Percentiles rank a stretch among this genome's conserved stretches.
phyloP scores from a whole-genome alignment of 2,888 invertebrate genomes.

The Formica aserva region DNA sequence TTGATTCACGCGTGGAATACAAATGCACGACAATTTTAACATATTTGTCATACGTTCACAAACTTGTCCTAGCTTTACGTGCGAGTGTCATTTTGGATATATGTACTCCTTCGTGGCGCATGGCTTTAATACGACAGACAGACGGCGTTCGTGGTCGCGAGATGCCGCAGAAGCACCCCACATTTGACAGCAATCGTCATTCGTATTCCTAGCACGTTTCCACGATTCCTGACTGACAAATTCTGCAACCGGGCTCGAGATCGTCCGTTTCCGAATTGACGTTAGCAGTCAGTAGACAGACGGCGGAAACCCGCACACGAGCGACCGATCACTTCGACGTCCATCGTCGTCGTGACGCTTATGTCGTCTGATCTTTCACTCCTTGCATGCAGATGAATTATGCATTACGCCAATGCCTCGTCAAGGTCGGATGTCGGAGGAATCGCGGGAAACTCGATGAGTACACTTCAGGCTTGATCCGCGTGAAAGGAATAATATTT shows the following conservation, averaged over 20 bases:
- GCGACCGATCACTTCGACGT: conserved; percentile 56
- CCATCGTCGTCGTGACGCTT: conserved; percentile 40
- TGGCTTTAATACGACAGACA: conserved; percentile 28
- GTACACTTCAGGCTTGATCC: not conserved
- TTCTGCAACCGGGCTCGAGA: conserved; percentile 70
- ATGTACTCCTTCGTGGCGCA: not conserved
- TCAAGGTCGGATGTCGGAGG: conserved; percentile 49
- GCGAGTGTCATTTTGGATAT: not conserved
- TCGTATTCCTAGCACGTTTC: conserved; percentile 75
- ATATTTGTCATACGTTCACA: not conserved
- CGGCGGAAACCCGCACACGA: conserved; percentile 40
- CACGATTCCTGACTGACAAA: conserved; percentile 76
- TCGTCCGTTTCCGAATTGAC: conserved; percentile 75
- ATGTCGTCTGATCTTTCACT: conserved; percentile 56
- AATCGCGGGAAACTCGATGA: conserved; percentile 56
- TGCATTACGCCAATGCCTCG: conserved; percentile 34
- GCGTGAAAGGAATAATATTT: conserved; percentile 45
- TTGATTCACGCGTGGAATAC: not conserved
- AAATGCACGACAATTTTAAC: conserved; percentile 18
- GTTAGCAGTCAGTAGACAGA: conserved; percentile 51
- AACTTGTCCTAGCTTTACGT: conserved; percentile 1
- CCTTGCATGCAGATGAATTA: conserved; percentile 67
- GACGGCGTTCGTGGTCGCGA: conserved; percentile 12
- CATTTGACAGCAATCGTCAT: conserved; percentile 60
- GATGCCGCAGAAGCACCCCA: conserved; percentile 36